Base-by-base conservation (phyloP, 1,140 invertebrate genomes). In the Drosophila grimshawi region DNA sequence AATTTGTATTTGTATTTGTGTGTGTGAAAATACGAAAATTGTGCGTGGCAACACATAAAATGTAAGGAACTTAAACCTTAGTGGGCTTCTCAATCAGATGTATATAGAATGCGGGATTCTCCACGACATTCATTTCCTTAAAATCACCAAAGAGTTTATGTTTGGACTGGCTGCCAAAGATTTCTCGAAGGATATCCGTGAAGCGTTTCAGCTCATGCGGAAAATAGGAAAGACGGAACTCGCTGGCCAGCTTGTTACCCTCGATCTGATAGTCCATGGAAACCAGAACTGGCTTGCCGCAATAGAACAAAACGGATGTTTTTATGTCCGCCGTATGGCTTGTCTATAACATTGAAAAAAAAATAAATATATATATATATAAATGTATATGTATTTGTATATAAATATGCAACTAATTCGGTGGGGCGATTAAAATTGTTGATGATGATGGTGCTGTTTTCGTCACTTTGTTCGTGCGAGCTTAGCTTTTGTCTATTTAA, bases 161-260 rank as follows among this genome's bases (percentile, higher is more conserved):
- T 56, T 94, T 94, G 0, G 94, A 94, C 29, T 94, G 92, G 7
- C 93, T 78, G n/a, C 94, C 94, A 90, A 98, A 98, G 4, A 95
- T 94, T 62, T 96, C 95, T 45, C 93, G 92, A 10, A 98, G 91
- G 92, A 97, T 95, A 2, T 94, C 80, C 1, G 94, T 95, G 92
- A 98, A 98, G 2, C 93, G 92, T 6, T 95, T 93, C 56, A 97
- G 91, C 49, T 94, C 94, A 81, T 98, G 97, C 4, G 97, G 97
- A 93, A 97, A 97, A 89, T 97, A 98, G 4, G 96, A 97, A 10
- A 98, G 92, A 8, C 97, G 94, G 93, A 98, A 98, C 83, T 97
- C 95, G 83, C 95, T 97, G 89, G 85, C 90, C 19, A 93, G 81
- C 5, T 92, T 92, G 30, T 93, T 92, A 2, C 94, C 93, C 63